These are phyloP conservation scores for Amazona ochrocephala DNA, from an alignment of 2,797 vertebrate species.

Conservation along the genomic window DNA sequence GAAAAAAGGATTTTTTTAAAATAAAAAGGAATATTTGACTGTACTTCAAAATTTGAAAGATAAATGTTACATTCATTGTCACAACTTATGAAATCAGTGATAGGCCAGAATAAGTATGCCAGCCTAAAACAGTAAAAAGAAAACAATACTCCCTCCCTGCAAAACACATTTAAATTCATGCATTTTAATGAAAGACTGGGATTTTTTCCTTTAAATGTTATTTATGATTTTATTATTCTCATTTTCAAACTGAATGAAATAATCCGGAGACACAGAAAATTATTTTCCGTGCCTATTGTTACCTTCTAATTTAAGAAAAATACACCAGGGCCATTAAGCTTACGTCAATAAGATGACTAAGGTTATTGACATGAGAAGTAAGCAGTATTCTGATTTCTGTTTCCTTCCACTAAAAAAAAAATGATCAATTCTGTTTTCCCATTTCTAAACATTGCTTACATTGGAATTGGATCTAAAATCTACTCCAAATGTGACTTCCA, in stretches of 20 bases:
- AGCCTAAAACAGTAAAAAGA: neutral
- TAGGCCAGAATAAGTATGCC: neutral
- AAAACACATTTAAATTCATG: neutral
- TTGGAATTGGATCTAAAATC: neutral
- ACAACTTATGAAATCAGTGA: neutral
- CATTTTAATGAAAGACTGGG: neutral
- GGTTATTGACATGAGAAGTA: neutral
- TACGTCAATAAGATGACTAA: neutral
- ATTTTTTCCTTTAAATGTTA: neutral
- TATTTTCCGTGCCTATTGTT: neutral
- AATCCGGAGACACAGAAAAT: neutral
- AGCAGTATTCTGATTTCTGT: neutral
- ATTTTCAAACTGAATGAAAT: neutral
- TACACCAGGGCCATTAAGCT: neutral
- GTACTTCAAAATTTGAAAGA: neutral
- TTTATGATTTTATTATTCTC: neutral
- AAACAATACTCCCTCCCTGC: neutral
- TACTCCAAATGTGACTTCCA: neutral
- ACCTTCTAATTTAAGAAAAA: neutral
- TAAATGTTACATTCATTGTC: rapidly evolving
- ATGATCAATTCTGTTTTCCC: neutral
- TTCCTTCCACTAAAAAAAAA: neutral
- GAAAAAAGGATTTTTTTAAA: too few species aligned
- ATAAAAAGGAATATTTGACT: neutral
- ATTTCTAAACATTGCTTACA: neutral